Evolutionary conservation across 2,797 vertebrate genomes (phyloP), one percentile per base, ranked within the genome.

Genomic region (Chloroceryle amazona): DNA sequence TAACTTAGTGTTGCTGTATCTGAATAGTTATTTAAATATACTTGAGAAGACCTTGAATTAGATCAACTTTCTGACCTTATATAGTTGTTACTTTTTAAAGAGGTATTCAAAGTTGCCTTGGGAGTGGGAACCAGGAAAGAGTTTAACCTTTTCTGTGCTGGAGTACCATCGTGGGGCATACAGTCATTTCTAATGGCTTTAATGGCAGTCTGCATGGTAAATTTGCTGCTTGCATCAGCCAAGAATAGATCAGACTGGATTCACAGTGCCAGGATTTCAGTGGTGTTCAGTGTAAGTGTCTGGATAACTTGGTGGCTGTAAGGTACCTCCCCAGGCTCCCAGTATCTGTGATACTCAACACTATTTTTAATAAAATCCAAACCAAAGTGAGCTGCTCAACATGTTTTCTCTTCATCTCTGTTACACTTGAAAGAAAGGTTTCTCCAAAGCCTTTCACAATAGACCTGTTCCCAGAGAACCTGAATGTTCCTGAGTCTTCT

Each of bases 401-500:
- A 9, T 75, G 23, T 61, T 17, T 91, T 79, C 29, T 55, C 31
- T 72, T 70, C 83, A 65, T 62, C 35, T 81, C 62, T 87, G 54
- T 41, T 72, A 6, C 46, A 26, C 82, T 79, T 85, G 41, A 88
- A 88, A 81, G 37, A 78, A 63, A 26, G 3, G 9, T 57, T 95
- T 90, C 44, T 74, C 14, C 61, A 41, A 60, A 93, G 73, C 15
- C 18, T 73, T 22, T 63, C 72, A 58, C 12, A 93, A 41, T 35
- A 66, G 62, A 23, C 51, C 17, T 42, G 21, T 89, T 88, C 31
- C 46, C 33, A 39, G 11, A 61, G 78, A 94, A 86, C 14, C 44
- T 67, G 80, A 91, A 80, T 15, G 31, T 90, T 65, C 57, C 89
- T 94, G 73, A 71, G 11, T 78, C 57, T 90, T 83, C n/a, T 96